Conservation (phyloP, 2,113 vertebrate genomes). For the Chinchilla lanigera region DNA sequence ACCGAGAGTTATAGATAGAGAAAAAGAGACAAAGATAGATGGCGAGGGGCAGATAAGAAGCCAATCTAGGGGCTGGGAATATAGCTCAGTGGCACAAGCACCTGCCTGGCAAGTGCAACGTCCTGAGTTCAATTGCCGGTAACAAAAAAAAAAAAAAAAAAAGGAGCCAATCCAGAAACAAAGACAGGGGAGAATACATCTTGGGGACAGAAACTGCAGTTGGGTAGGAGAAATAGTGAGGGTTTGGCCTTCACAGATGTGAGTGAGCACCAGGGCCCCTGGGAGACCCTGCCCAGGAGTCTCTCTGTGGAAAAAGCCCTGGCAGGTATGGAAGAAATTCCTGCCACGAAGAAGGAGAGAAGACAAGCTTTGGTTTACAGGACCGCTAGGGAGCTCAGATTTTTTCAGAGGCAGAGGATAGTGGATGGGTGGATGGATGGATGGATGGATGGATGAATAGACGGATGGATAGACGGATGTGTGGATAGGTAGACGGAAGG, state of each 20-base stretch:
- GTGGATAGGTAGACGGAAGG: not conserved
- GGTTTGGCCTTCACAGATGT: not conserved
- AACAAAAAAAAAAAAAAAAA: no score
- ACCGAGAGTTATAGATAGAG: conserved; percentile 51
- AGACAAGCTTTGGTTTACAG: not conserved
- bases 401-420: not conserved
- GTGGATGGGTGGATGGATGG: not conserved
- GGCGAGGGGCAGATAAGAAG: conserved; percentile 61
- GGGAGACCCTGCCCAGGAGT: not conserved
- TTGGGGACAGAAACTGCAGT: not conserved
- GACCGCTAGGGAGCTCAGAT: not conserved
- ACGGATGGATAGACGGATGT: not conserved
- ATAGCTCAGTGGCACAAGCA: no score
- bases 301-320: not conserved
- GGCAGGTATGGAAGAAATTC: not conserved
- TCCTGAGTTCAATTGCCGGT: no score
- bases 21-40: conserved; percentile 53
- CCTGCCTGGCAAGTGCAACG: no score
- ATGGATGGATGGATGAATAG: not conserved
- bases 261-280: not conserved
- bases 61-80: no score
- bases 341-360: not conserved
- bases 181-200: not conserved
- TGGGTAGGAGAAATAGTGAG: not conserved
- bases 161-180: conserved; percentile 51